Evolutionary conservation across 2,888 invertebrate genomes (phyloP).

Genomic region (Cephalotes varians): DNA sequence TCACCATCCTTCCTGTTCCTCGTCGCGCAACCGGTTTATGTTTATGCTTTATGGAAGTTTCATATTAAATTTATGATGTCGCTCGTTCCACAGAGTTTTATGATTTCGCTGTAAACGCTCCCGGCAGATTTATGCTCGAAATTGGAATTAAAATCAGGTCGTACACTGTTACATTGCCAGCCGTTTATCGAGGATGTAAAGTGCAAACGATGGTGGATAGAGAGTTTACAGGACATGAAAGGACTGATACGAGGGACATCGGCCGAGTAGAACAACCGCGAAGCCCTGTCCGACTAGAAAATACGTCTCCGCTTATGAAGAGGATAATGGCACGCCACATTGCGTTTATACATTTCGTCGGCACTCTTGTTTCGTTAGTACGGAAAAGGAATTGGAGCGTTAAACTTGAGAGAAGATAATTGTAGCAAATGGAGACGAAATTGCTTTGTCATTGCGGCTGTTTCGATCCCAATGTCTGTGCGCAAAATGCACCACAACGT

Average conservation of each 20-base stretch:
- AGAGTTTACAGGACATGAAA: constrained; percentile 15
- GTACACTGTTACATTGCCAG: constrained; percentile 22
- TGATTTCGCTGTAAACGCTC: constrained; percentile 77
- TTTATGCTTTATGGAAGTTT: constrained; percentile 82
- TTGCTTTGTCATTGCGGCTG: constrained; percentile 24
- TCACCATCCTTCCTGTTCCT: constrained; percentile 26
- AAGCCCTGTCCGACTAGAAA: constrained; percentile 46
- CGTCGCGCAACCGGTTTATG: constrained; percentile 69
- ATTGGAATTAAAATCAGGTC: constrained; percentile 78
- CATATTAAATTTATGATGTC: constrained; percentile 82
- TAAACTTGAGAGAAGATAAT: constrained; percentile 19
- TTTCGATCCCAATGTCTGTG: background rate
- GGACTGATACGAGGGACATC: constrained; percentile 15
- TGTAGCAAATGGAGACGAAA: constrained; percentile 40
- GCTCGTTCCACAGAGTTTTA: constrained; percentile 76
- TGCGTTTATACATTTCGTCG: constrained; percentile 54
- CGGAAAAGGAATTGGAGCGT: background rate
- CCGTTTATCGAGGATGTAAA: constrained; percentile 57
- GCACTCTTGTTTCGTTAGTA: background rate
- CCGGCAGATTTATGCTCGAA: constrained; percentile 76
- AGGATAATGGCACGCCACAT: constrained; percentile 51
- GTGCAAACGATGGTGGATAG: constrained; percentile 23
- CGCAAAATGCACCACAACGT: background rate
- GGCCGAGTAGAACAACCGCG: constrained; percentile 14
- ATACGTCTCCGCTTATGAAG: constrained; percentile 34